These are phyloP conservation scores for Pavo muticus DNA, from an alignment of 2,113 vertebrate species.

Conservation along the genomic window DNA sequence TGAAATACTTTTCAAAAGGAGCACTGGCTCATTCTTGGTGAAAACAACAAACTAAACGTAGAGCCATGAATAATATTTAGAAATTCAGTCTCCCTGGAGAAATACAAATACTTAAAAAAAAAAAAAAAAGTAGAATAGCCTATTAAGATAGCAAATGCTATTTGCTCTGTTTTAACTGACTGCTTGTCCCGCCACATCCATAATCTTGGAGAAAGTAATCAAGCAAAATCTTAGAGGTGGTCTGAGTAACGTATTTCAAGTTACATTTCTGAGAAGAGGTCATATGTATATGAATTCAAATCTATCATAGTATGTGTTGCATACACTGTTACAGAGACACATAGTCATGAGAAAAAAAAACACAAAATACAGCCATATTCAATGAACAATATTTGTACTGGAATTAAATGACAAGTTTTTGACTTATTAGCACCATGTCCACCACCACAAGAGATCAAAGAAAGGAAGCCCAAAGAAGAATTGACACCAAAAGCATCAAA, in stretches of 20 bases:
- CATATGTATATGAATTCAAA: neutral
- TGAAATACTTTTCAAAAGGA: neutral
- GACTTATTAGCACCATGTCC: neutral
- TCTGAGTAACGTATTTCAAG: neutral
- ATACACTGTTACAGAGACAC: neutral
- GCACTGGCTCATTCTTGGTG: neutral
- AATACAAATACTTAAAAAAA: neutral
- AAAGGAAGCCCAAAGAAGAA: neutral
- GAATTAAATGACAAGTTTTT: neutral
- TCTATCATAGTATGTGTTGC: neutral
- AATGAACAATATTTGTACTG: neutral
- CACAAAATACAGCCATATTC: neutral
- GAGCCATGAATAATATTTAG: neutral
- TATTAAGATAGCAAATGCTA: neutral
- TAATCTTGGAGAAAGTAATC: neutral
- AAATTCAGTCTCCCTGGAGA: neutral
- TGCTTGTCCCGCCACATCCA: neutral
- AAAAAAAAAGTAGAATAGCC: neutral
- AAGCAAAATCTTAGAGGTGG: neutral
- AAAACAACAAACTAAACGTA: neutral
- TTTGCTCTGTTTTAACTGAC: neutral
- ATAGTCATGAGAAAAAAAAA: neutral
- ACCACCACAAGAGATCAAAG: neutral
- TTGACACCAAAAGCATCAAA: neutral
- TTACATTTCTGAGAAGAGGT: neutral